Evolutionary conservation across 35 echinoderm and acorn worm species (phyloP).

Genomic region (Acanthaster planci): DNA sequence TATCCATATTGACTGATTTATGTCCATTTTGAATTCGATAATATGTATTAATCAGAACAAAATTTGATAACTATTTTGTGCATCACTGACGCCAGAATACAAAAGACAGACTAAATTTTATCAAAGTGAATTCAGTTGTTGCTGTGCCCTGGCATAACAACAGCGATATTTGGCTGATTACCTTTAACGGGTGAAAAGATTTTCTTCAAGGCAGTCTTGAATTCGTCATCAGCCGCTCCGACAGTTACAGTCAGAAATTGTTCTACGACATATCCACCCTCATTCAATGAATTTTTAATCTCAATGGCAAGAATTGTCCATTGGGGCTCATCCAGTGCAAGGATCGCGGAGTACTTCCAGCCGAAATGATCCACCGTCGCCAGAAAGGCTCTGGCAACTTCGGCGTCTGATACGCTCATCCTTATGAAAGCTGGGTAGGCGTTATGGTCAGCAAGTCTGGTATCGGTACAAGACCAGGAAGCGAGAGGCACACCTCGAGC

Average conservation of each 20-base stretch:
- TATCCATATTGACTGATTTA: too few relatives aligned
- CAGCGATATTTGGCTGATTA: too few relatives aligned
- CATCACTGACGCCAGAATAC: too few relatives aligned
- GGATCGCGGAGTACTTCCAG: background rate
- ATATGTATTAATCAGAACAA: too few relatives aligned
- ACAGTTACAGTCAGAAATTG: background rate
- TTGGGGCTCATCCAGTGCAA: background rate
- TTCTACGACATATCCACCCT: background rate
- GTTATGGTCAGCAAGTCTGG: background rate
- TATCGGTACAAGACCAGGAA: slow-evolving; percentile 10
- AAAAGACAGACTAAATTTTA: too few relatives aligned
- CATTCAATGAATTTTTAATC: background rate
- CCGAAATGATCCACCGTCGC: background rate
- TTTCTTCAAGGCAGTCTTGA: background rate
- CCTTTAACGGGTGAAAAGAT: slow-evolving; percentile 5
- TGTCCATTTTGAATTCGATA: too few relatives aligned
- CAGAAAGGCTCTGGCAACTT: background rate
- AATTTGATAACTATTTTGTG: too few relatives aligned
- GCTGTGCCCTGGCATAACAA: too few relatives aligned
- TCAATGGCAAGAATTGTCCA: background rate
- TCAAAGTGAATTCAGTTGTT: too few relatives aligned
- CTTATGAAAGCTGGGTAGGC: background rate
- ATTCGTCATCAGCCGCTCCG: background rate
- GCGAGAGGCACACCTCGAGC: background rate
- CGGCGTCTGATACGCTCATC: background rate